Percentiles rank a stretch among this genome's conserved stretches.
Evolutionary conservation across 1,140 invertebrate genomes (phyloP).

Genomic region (Eupristina koningsbergeri): DNA sequence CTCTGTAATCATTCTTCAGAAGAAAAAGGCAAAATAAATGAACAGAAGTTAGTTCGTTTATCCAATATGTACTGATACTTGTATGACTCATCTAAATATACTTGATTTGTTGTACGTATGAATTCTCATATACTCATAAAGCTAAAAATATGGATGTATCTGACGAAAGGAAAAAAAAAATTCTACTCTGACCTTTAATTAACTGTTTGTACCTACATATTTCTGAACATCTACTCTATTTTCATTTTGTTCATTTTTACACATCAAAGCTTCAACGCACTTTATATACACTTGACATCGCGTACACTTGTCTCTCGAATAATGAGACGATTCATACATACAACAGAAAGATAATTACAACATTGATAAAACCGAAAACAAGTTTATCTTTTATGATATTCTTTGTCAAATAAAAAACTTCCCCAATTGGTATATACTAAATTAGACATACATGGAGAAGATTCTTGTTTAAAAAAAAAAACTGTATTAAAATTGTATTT

Average conservation of each 20-base stretch:
- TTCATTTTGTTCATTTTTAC: background rate
- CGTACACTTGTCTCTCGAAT: background rate
- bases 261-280: background rate
- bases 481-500: no score
- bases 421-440: no score
- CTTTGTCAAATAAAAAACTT: no score
- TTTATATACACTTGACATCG: background rate
- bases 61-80: background rate
- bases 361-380: background rate
- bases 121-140: background rate
- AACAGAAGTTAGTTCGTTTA: background rate
- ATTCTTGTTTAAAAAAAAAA: no score
- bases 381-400: background rate
- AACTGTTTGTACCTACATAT: background rate
- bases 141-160: background rate
- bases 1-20: conserved; percentile 10
- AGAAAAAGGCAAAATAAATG: background rate
- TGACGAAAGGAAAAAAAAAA: background rate
- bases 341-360: background rate
- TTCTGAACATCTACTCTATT: background rate
- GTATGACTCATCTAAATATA: background rate
- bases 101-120: background rate
- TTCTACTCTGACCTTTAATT: conserved; percentile 11
- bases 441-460: no score
- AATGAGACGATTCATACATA: conserved; percentile 19